Evolutionary conservation across 2,113 vertebrate species (phyloP).

Genomic region (Aphyosemion australe): DNA sequence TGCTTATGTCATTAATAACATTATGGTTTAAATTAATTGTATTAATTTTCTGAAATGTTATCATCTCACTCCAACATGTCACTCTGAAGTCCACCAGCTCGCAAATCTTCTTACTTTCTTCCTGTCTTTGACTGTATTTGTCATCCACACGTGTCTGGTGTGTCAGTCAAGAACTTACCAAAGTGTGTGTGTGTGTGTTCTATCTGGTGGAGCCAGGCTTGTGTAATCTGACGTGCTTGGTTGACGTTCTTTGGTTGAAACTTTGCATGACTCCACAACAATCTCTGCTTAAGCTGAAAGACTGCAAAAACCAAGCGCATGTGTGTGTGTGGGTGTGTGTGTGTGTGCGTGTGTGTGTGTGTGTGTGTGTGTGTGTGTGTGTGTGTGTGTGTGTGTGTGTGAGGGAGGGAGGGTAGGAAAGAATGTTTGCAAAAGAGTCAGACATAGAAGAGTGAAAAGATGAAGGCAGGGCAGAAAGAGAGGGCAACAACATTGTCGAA

Average conservation of each 20-base stretch:
- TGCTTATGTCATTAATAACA: conserved; percentile 2
- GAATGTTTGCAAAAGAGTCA: conserved; percentile 14
- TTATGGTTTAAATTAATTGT: conserved; percentile 11
- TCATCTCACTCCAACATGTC: conserved; percentile 17
- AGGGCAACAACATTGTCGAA: conserved; percentile 40
- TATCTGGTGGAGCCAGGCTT: conserved; percentile 68
- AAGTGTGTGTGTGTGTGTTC: conserved; percentile 37
- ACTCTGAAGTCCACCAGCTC: conserved; percentile 31
- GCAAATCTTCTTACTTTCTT: conserved; percentile 7
- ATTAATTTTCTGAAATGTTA: conserved; percentile 6
- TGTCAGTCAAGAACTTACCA: conserved; percentile 65
- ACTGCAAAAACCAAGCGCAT: conserved; percentile 42
- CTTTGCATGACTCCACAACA: conserved; percentile 73
- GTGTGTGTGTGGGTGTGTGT: conserved; percentile 31
- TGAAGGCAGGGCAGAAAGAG: conserved; percentile 27
- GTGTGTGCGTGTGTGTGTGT: conserved; percentile 23
- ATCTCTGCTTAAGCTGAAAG: conserved; percentile 70
- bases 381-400: conserved; percentile 29
- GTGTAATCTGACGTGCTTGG: conserved; percentile 76
- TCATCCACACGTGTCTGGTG: conserved; percentile 59
- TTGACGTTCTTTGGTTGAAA: conserved; percentile 71
- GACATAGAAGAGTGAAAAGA: conserved; percentile 26
- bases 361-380: conserved; percentile 23
- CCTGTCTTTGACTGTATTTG: conserved; percentile 26
- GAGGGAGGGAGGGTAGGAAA: neutral